Percentiles rank a stretch among this genome's conserved stretches.
phyloP scores from a whole-genome alignment of 2,797 vertebrate species.

The Chiroxiphia lanceolata region DNA sequence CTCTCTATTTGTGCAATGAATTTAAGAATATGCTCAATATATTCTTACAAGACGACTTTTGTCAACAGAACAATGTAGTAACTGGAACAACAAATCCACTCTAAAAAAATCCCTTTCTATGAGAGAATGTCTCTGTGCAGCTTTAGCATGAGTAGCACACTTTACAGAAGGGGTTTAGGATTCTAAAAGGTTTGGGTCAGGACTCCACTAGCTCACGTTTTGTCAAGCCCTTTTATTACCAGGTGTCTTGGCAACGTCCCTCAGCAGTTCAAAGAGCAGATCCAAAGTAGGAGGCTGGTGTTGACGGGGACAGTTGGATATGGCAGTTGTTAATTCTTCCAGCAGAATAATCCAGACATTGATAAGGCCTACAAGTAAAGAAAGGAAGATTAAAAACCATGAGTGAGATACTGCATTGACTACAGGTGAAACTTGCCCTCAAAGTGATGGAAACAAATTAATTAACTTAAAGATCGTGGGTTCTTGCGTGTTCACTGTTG shows the following conservation, averaged over 20 bases:
- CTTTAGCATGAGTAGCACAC: not conserved
- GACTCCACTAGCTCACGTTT: not conserved
- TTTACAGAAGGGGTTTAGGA: not conserved
- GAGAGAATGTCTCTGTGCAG: not conserved
- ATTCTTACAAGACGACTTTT: not conserved
- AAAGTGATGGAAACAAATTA: not conserved
- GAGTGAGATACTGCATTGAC: not conserved
- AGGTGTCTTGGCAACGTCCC: constrained; percentile 87
- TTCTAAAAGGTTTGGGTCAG: not conserved
- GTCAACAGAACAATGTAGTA: not conserved
- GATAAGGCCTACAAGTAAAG: constrained; percentile 84
- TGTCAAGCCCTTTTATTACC: constrained; percentile 74
- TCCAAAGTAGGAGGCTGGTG: constrained; percentile 95
- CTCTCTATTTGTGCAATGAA: not conserved
- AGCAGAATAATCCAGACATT: constrained; percentile 94
- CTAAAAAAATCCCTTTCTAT: not conserved
- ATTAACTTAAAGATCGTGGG: not conserved
- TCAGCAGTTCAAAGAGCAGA: constrained; percentile 90
- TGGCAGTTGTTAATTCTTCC: constrained; percentile 93
- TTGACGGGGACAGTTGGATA: constrained; percentile 94
- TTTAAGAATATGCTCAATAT: not conserved
- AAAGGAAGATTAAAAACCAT: constrained; percentile 1
- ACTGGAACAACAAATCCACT: not conserved
- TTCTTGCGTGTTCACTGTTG: not conserved
- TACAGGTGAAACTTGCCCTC: not conserved